phyloP scores from a whole-genome alignment of 1,140 invertebrate species.

The Drosophila punjabiensis region DNA sequence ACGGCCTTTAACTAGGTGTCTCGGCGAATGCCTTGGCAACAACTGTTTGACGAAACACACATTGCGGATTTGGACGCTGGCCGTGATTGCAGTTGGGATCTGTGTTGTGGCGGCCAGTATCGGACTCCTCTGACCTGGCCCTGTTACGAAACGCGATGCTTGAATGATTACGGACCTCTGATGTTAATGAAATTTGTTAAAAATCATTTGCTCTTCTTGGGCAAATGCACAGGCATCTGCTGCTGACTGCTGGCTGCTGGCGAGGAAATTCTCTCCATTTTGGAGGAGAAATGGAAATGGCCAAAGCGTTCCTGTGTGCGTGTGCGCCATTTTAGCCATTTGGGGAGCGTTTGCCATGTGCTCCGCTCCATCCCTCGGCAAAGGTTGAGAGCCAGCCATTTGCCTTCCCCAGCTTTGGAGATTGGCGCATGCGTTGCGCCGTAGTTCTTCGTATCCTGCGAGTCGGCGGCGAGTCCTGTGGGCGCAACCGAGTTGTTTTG shows the following conservation, averaged over 20 bases:
- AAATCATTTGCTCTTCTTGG: constrained; percentile 75
- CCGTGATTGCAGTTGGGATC: constrained; percentile 34
- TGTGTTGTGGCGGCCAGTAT: constrained; percentile 38
- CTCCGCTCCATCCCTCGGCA: constrained; percentile 30
- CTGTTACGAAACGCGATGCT: constrained; percentile 83
- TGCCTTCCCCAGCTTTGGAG: constrained; percentile 41
- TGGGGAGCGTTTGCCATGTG: constrained; percentile 33
- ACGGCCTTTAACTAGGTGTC: constrained; percentile 10
- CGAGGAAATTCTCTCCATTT: constrained; percentile 77
- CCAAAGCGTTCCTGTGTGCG: constrained; percentile 16
- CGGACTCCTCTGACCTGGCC: constrained; percentile 37
- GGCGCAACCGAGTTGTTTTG: constrained; percentile 45
- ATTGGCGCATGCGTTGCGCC: constrained; percentile 47
- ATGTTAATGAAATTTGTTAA: constrained; percentile 85
- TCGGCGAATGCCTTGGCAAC: constrained; percentile 11
- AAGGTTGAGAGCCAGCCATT: constrained; percentile 38
- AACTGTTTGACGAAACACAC: constrained; percentile 7
- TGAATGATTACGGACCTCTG: constrained; percentile 85
- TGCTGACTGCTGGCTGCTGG: constrained; percentile 23
- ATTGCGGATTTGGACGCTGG: constrained; percentile 19
- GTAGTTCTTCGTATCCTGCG: constrained; percentile 8
- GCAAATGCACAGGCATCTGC: constrained; percentile 47
- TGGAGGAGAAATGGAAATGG: constrained; percentile 75
- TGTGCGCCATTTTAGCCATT: constrained; percentile 49
- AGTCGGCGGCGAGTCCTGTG: constrained; percentile 27